These are phyloP conservation scores for Trichechus manatus DNA, from an alignment of 2,113 vertebrate species.

Conservation along the genomic window DNA sequence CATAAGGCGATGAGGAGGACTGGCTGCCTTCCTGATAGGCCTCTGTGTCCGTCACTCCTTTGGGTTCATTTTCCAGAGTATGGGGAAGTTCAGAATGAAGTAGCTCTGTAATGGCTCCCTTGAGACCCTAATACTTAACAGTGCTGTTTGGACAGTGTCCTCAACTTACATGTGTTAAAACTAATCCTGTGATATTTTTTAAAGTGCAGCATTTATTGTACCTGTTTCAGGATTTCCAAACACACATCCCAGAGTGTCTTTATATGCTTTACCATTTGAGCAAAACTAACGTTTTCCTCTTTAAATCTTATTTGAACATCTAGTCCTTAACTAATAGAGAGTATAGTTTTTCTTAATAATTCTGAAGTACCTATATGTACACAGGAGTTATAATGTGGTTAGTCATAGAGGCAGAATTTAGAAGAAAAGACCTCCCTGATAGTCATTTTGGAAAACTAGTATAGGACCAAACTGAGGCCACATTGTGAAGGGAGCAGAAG, in stretches of 20 bases:
- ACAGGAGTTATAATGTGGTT: neutral
- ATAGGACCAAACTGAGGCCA: neutral
- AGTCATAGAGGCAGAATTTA: neutral
- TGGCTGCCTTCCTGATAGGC: neutral
- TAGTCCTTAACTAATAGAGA: constrained; percentile 45
- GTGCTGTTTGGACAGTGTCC: neutral
- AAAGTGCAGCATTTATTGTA: constrained; percentile 36
- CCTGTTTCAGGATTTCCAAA: constrained; percentile 51
- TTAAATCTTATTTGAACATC: neutral
- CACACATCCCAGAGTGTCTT: neutral
- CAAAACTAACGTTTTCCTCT: constrained; percentile 52
- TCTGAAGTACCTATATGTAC: neutral
- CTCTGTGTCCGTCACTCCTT: neutral
- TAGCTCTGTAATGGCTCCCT: neutral
- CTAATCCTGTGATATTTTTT: constrained; percentile 44
- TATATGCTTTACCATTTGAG: neutral
- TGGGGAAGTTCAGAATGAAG: neutral
- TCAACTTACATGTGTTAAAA: constrained; percentile 5
- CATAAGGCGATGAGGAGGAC: neutral
- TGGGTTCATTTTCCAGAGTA: neutral
- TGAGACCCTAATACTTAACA: constrained; percentile 15
- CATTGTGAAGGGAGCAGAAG: neutral
- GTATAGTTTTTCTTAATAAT: constrained; percentile 26
- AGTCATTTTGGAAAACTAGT: neutral
- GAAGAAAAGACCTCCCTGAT: neutral